Evolutionary conservation across 2,797 vertebrate species (phyloP).

Genomic region (Hapalemur alaotrensis): DNA sequence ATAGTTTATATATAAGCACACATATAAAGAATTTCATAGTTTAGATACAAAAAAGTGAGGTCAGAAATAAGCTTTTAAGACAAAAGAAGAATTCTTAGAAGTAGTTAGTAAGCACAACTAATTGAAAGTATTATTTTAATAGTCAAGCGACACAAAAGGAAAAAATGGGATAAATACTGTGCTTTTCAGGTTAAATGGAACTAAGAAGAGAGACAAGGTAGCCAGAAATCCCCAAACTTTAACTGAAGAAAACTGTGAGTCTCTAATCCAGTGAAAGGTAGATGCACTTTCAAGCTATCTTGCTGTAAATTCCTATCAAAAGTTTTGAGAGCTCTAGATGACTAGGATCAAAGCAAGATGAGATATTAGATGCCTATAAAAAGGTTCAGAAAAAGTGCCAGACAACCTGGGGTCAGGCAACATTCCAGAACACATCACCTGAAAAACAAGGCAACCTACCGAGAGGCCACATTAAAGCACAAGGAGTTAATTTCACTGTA

Average conservation of each 20-base stretch:
- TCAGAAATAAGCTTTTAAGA: constrained; percentile 74
- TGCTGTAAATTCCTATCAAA: background rate
- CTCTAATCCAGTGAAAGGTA: background rate
- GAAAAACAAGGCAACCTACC: background rate
- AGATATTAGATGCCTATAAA: constrained; percentile 3
- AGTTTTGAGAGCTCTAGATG: constrained; percentile 28
- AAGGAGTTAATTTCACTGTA: background rate
- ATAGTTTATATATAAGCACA: constrained; percentile 54
- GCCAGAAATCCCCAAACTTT: constrained; percentile 40
- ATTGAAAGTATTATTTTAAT: constrained; percentile 36
- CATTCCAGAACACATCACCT: constrained; percentile 22
- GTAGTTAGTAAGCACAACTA: constrained; percentile 51
- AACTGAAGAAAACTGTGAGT: constrained; percentile 10
- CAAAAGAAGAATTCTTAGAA: constrained; percentile 62
- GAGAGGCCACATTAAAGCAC: constrained; percentile 2
- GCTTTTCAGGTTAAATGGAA: constrained; percentile 49
- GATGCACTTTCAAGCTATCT: background rate
- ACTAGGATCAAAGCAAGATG: constrained; percentile 17
- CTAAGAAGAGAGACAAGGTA: constrained; percentile 13
- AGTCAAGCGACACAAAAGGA: constrained; percentile 45
- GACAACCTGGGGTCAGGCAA: constrained; percentile 24
- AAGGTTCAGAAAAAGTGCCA: background rate
- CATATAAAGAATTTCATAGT: constrained; percentile 8
- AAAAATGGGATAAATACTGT: constrained; percentile 8
- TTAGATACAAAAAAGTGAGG: constrained; percentile 62